Conservation (phyloP, 2,113 vertebrate species). For the Pterophyllum scalare region DNA sequence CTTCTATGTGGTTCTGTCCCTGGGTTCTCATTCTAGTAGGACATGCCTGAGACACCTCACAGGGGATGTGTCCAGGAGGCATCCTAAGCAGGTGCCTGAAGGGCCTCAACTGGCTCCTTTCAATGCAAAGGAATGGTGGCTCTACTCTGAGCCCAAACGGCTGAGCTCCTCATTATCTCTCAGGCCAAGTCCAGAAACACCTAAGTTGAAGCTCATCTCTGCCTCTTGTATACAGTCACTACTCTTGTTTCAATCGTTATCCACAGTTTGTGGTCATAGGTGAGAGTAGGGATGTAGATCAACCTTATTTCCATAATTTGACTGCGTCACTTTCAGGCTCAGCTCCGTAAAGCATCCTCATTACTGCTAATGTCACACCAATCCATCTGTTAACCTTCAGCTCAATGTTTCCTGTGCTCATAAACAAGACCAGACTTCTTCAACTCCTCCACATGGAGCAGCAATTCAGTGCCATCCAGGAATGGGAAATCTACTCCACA, state of each 20-base stretch:
- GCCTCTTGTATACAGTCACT: no score
- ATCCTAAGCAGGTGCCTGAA: neutral
- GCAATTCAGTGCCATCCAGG: neutral
- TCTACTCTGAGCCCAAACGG: no score
- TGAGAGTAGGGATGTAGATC: neutral
- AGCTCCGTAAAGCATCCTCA: neutral
- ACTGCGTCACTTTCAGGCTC: neutral
- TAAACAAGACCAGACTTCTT: neutral
- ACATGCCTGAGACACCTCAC: neutral
- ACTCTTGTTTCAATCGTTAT: no score
- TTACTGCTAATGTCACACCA: accelerated
- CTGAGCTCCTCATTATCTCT: no score
- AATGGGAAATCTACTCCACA: neutral
- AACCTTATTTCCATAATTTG: neutral
- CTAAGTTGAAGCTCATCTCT: no score
- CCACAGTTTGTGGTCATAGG: no score
- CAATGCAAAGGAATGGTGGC: no score
- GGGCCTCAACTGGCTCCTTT: no score
- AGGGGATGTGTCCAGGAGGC: neutral
- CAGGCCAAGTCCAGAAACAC: no score
- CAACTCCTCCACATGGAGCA: neutral
- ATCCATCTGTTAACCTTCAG: neutral
- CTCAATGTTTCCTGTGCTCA: neutral
- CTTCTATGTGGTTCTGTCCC: neutral
- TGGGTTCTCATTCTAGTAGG: neutral